Conservation (phyloP, 2,888 invertebrate species). For the Heliconius charithonia region DNA sequence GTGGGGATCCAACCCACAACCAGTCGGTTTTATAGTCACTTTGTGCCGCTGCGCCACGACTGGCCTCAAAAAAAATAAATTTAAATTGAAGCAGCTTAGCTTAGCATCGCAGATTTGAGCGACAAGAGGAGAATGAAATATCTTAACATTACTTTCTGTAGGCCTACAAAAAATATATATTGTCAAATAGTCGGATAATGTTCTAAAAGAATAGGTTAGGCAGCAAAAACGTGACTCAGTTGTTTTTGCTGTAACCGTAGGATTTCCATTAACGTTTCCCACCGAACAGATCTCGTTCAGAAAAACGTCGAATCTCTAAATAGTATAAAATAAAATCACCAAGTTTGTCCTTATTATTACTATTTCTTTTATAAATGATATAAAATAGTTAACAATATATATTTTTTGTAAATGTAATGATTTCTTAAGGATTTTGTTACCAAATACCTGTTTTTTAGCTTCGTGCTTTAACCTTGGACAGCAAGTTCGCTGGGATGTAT, state of each 20-base stretch:
- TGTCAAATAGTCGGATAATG: slow-evolving; percentile 1
- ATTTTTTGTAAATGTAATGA: no score
- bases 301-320: slow-evolving; percentile 38
- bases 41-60: no score
- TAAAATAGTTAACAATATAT: no score
- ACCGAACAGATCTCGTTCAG: slow-evolving; percentile 56
- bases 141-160: not conserved
- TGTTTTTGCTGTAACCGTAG: slow-evolving; percentile 70
- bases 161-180: not conserved
- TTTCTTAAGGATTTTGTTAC: no score
- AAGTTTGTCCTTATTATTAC: slow-evolving; percentile 41
- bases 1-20: no score
- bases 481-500: no score
- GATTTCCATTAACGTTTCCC: slow-evolving; percentile 70
- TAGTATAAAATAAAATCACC: slow-evolving; percentile 17
- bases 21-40: no score
- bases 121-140: not conserved
- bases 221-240: slow-evolving; percentile 65
- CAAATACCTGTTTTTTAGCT: no score
- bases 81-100: no score
- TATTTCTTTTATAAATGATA: not conserved
- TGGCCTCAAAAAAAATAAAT: no score
- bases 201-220: slow-evolving; percentile 65
- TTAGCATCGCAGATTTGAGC: no score
- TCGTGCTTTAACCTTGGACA: no score